These are phyloP conservation scores for Drosophila takahashii DNA, from an alignment of 1,140 invertebrate species.

Conservation along the genomic window DNA sequence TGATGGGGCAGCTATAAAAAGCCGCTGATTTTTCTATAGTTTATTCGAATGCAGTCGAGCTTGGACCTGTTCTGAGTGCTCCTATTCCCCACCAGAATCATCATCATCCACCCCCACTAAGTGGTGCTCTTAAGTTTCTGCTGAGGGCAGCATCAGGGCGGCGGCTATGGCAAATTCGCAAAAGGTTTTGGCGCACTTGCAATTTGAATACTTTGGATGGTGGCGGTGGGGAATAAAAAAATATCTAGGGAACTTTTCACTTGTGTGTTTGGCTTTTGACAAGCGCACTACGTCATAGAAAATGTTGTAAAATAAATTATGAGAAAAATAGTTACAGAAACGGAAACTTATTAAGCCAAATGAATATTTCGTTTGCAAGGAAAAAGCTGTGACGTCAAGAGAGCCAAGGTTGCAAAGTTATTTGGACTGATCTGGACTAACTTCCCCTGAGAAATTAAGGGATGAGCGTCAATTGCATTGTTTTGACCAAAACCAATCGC, in stretches of 20 bases:
- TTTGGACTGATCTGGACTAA: not conserved
- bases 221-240: not conserved
- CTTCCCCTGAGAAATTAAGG: no score
- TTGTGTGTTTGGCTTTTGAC: conserved; percentile 59
- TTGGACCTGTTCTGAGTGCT: conserved; percentile 69
- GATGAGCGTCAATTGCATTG: conserved; percentile 12
- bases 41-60: conserved; percentile 80
- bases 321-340: conserved; percentile 13
- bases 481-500: not conserved
- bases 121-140: conserved; percentile 78
- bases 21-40: conserved; percentile 80
- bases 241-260: conserved; percentile 27
- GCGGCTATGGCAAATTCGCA: conserved; percentile 36
- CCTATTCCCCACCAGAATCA: conserved; percentile 30
- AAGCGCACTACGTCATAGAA: conserved; percentile 69
- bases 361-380: not conserved
- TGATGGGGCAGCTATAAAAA: conserved; percentile 67
- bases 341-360: conserved; percentile 6
- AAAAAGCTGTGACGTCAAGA: conserved; percentile 22
- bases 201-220: conserved; percentile 54
- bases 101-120: conserved; percentile 32
- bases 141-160: conserved; percentile 64
- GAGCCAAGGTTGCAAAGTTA: conserved; percentile 16
- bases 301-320: conserved; percentile 49
- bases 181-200: conserved; percentile 69